Conservation (phyloP, 1,140 invertebrate species). For the Drosophila rhopaloa region DNA sequence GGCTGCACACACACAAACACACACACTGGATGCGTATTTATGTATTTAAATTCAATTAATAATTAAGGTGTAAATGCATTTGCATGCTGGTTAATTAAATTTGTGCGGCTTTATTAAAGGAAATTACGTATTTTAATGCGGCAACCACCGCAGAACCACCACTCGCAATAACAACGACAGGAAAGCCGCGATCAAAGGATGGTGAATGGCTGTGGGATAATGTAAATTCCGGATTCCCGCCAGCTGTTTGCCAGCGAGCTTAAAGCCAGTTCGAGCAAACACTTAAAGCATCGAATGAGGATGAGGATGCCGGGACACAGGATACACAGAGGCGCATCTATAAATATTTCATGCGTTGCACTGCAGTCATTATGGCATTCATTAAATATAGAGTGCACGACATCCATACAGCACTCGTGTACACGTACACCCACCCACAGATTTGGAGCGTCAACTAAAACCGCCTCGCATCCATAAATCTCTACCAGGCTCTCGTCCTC, state of each 20-base stretch:
- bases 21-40: slow-evolving; percentile 53
- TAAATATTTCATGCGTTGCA: slow-evolving; percentile 81
- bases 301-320: slow-evolving; percentile 23
- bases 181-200: slow-evolving; percentile 27
- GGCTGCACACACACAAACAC: slow-evolving; percentile 3
- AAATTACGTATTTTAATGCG: slow-evolving; percentile 75
- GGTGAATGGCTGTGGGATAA: slow-evolving; percentile 25
- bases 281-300: slow-evolving; percentile 41
- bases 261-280: slow-evolving; percentile 38
- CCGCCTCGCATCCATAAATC: slow-evolving; percentile 70
- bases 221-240: slow-evolving; percentile 45
- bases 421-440: neutral
- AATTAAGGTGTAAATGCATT: slow-evolving; percentile 84
- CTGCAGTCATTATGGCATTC: slow-evolving; percentile 82
- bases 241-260: slow-evolving; percentile 47
- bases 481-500: slow-evolving; percentile 30
- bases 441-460: slow-evolving; percentile 65
- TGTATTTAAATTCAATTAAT: slow-evolving; percentile 84
- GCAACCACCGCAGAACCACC: slow-evolving; percentile 33
- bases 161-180: slow-evolving; percentile 39
- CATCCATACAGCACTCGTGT: slow-evolving; percentile 21
- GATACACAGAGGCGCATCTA: slow-evolving; percentile 54
- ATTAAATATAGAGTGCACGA: slow-evolving; percentile 75
- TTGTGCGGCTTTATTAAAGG: slow-evolving; percentile 83
- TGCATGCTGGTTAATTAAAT: slow-evolving; percentile 83